A percentile compares a stretch with the other conserved stretches of the same genome.
Conservation (phyloP, 35 echinoderm and acorn worm species). For the Holothuria glaberrima region DNA sequence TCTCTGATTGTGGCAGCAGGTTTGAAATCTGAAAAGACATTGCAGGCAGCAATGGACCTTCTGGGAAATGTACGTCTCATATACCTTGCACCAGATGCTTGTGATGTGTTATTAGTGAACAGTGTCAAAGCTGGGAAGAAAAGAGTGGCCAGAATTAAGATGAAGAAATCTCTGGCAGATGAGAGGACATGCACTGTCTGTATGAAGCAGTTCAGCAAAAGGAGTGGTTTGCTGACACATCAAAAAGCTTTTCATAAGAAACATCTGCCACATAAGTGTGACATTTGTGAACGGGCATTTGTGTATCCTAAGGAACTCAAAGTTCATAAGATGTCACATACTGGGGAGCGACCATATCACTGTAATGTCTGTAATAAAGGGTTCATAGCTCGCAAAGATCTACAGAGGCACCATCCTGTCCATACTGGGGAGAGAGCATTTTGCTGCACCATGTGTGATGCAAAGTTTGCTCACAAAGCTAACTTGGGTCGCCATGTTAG, state of each 20-base stretch:
- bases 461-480: slow-evolving; percentile 42
- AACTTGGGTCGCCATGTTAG: slow-evolving; percentile 37
- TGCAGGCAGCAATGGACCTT: slow-evolving; percentile 12
- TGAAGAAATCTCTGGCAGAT: slow-evolving; percentile 24
- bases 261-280: slow-evolving; percentile 47
- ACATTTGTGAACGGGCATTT: slow-evolving; percentile 51
- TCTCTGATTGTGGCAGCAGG: slow-evolving; percentile 35
- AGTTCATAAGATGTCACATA: slow-evolving; percentile 49
- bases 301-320: slow-evolving; percentile 55
- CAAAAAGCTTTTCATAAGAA: slow-evolving; percentile 47
- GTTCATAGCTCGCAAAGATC: slow-evolving; percentile 52
- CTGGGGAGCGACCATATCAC: slow-evolving; percentile 39
- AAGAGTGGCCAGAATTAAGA: not conserved
- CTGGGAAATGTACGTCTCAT: slow-evolving; percentile 23
- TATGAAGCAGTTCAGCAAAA: slow-evolving; percentile 41
- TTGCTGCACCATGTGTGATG: slow-evolving; percentile 18
- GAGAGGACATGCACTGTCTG: slow-evolving; percentile 21
- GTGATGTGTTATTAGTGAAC: slow-evolving; percentile 44
- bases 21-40: slow-evolving; percentile 27
- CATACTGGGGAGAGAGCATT: slow-evolving; percentile 54
- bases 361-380: slow-evolving; percentile 54
- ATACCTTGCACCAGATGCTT: slow-evolving; percentile 49
- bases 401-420: slow-evolving; percentile 41
- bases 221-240: slow-evolving; percentile 52
- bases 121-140: slow-evolving; percentile 24